Evolutionary conservation across 1,140 invertebrate species (phyloP).

Genomic region (Oppia nitens): DNA sequence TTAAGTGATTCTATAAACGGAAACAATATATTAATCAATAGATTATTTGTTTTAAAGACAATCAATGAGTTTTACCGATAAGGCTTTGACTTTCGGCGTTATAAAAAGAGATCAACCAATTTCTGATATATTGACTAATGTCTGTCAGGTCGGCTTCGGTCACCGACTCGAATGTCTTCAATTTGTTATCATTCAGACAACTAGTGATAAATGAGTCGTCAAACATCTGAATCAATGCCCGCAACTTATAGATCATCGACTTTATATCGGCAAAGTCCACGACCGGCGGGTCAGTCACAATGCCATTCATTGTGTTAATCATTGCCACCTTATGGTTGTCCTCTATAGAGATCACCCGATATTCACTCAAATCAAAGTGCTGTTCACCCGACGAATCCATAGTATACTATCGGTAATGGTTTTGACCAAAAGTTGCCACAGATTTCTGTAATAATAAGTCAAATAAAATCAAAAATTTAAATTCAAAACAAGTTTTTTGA

Average conservation of each 20-base stretch:
- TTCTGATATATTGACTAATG: neutral
- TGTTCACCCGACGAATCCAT: no score
- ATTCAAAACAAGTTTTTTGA: no score
- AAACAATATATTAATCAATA: neutral
- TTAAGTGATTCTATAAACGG: neutral
- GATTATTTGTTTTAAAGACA: neutral
- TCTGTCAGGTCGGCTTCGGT: neutral
- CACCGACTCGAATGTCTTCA: neutral
- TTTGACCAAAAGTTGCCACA: no score
- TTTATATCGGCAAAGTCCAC: neutral
- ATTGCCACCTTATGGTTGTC: neutral
- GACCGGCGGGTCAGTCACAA: neutral
- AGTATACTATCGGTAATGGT: no score
- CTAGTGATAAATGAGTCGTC: neutral
- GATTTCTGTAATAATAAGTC: no score
- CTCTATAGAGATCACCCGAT: neutral
- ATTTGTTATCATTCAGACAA: neutral
- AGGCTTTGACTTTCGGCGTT: neutral
- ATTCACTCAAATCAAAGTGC: neutral
- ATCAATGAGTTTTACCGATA: conserved; percentile 4
- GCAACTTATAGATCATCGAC: neutral
- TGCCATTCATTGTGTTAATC: neutral
- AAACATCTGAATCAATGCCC: neutral
- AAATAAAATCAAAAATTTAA: no score
- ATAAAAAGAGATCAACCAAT: conserved; percentile 7